phyloP scores from a whole-genome alignment of 1,140 invertebrate genomes.

The Pomacea maculata region DNA sequence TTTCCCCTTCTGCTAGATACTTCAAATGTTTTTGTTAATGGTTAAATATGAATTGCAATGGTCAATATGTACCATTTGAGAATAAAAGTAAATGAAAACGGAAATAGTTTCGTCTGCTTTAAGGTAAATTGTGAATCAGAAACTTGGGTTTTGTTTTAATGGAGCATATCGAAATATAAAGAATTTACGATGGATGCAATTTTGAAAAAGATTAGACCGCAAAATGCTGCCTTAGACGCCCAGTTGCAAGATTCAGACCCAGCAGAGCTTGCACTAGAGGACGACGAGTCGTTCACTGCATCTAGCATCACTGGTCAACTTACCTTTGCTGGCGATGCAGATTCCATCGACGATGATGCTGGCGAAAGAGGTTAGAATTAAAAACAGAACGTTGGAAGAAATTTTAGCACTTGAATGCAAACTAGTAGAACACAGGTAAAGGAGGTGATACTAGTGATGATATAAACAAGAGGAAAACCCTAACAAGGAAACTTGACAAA shows the following conservation, averaged over 20 bases:
- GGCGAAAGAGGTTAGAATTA: conserved; percentile 3
- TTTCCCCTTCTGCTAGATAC: neutral
- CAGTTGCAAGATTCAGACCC: neutral
- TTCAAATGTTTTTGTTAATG: neutral
- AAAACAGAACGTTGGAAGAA: too few relatives aligned
- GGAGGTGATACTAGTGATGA: too few relatives aligned
- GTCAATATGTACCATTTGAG: neutral
- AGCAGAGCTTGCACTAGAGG: conserved; percentile 11
- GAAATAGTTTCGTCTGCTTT: conserved; percentile 5
- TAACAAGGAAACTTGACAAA: too few relatives aligned
- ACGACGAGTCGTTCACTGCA: conserved; percentile 7
- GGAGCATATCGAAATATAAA: neutral
- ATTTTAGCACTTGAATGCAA: too few relatives aligned
- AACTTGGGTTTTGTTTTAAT: neutral
- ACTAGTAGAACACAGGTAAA: too few relatives aligned
- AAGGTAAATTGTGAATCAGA: too few relatives aligned
- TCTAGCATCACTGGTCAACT: conserved; percentile 11
- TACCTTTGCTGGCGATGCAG: conserved; percentile 7
- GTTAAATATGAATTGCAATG: neutral
- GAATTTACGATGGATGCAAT: neutral
- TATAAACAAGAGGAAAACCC: too few relatives aligned
- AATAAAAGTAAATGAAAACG: neutral
- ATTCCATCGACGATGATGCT: neutral
- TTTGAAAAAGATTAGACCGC: conserved; percentile 7
- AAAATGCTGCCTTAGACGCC: neutral